Evolutionary conservation across 2,797 vertebrate species (phyloP), one percentile per base, ranked within the genome.

Genomic region (Liparis tanakae): DNA sequence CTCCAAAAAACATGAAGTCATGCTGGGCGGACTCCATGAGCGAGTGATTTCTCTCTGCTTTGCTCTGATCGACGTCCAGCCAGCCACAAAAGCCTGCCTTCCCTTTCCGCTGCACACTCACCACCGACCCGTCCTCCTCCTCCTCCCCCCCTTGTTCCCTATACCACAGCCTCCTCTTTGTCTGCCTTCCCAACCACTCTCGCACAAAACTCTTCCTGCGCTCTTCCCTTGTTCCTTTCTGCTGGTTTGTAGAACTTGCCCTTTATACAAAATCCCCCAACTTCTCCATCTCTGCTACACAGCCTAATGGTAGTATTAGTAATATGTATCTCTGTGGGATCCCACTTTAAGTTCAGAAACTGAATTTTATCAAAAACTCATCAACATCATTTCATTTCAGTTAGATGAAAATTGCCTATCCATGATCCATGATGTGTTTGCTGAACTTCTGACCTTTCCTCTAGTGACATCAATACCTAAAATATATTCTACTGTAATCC

Each of bases 1-100:
- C 77, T 85, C 80, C 72, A 80, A 70, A 78, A 81, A 84, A 85
- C 87, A 89, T 80, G 67, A 83, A 88, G 67, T 82, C 85, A 81
- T 79, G 80, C 87, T 84, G 87, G 70, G 81, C n/a, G 12, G 60
- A 74, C 72, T 81, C 76, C 50, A 71, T 76, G 78, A 87, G 85
- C 41, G 34, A 84, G 71, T 86, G 79, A 90, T 80, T 68, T 87
- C 73, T 87, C 81, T 81, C 60, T 68, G 75, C 74, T 80, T 82
- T 61, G 74, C 84, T 86, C 75, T 85, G 78, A 87, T 88, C 77
- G 53, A 85, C 65, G 7, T 85, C 84, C 81, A 86, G 71, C 67
- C 72, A 79, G 50, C 66, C 82, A 82, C 81, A 77, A 66, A 76
- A 74, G 70, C 36, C 50, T 70, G 66, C 67, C 64, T 30, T 71